Percentiles rank a stretch among this genome's conserved stretches.
These are phyloP conservation scores for Tenebrosternarchus preto DNA, from an alignment of 2,113 vertebrate genomes.

Conservation along the genomic window DNA sequence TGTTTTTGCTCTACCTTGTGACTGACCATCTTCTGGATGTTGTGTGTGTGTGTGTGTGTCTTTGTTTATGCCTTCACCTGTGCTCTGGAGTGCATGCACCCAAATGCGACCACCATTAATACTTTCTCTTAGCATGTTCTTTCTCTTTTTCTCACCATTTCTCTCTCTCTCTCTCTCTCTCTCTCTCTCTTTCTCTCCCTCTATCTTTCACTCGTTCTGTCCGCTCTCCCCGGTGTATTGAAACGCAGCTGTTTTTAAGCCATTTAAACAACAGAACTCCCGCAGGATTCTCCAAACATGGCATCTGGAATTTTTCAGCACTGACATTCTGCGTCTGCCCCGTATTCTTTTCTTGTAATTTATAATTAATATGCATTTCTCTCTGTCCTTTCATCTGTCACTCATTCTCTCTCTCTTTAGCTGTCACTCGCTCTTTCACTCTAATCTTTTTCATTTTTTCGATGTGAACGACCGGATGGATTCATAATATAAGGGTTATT, in stretches of 20 bases:
- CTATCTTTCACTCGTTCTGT: conserved; percentile 31
- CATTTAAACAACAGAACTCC: conserved; percentile 70
- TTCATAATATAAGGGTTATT: neutral
- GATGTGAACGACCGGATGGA: neutral
- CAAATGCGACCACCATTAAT: neutral
- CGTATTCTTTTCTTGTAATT: conserved; percentile 3
- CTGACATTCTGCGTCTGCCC: conserved; percentile 67
- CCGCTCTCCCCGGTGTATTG: conserved; percentile 42
- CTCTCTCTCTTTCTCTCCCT: conserved; percentile 4
- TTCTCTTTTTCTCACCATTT: neutral
- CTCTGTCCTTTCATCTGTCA: neutral
- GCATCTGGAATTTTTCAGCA: conserved; percentile 75
- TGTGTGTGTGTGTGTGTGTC: conserved; percentile 21
- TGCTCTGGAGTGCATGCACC: neutral
- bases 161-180: conserved; percentile 5
- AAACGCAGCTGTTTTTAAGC: conserved; percentile 64
- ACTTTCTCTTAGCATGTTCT: neutral
- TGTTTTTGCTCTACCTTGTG: neutral
- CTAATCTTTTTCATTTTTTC: neutral
- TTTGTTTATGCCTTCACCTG: neutral
- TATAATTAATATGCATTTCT: conserved; percentile 18
- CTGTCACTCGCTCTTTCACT: too few relatives aligned
- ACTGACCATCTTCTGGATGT: neutral
- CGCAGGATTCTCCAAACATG: conserved; percentile 71
- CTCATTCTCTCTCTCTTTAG: neutral